A percentile compares a stretch with the other conserved stretches of the same genome.
phyloP scores from a whole-genome alignment of 2,888 invertebrate species.

The Cactoblastis cactorum region DNA sequence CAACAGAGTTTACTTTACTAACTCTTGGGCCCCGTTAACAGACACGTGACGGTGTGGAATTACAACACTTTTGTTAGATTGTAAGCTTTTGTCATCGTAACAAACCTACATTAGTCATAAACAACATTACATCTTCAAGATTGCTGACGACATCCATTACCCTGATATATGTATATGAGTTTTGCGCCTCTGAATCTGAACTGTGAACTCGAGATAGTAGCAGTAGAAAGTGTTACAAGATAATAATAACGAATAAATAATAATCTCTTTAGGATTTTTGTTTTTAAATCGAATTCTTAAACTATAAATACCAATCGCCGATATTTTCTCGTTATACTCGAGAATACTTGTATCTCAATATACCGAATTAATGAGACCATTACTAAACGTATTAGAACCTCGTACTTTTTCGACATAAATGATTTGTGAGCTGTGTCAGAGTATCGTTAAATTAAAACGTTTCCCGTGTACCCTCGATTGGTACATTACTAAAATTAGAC shows the following conservation, averaged over 20 bases:
- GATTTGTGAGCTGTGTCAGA: conserved; percentile 2
- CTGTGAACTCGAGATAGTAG: neutral
- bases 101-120: conserved; percentile 64
- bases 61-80: conserved; percentile 73
- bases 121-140: conserved; percentile 28
- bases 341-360: too few species aligned
- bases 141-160: conserved; percentile 15
- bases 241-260: neutral
- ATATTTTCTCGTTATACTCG: too few species aligned
- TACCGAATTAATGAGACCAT: neutral
- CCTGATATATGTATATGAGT: conserved; percentile 2
- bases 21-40: conserved; percentile 29
- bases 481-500: conserved; percentile 23
- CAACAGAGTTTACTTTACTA: conserved; percentile 27
- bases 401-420: neutral
- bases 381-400: neutral
- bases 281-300: neutral
- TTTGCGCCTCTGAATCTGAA: neutral
- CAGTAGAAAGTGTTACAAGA: neutral
- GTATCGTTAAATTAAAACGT: conserved; percentile 20
- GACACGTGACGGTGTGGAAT: conserved; percentile 70
- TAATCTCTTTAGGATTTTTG: neutral
- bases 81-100: conserved; percentile 69
- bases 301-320: too few species aligned
- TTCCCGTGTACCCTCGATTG: conserved; percentile 17